Evolutionary conservation across 2,797 vertebrate species (phyloP).

Genomic region (Myotis vivesi): DNA sequence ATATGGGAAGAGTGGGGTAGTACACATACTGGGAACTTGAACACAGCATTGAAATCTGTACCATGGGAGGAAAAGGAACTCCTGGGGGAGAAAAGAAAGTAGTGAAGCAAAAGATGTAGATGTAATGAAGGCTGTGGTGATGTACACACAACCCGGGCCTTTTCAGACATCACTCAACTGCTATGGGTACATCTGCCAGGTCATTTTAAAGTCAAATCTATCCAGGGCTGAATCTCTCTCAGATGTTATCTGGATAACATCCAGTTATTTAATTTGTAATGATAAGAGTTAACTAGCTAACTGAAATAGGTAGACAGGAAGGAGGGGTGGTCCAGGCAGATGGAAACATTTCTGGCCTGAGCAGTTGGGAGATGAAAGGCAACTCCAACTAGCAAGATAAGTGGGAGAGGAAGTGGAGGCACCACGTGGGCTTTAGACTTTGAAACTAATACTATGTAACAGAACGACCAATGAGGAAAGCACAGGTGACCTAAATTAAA

Average conservation of each 20-base stretch:
- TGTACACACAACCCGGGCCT: rapidly evolving
- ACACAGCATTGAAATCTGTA: background rate
- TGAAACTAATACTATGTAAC: too few relatives aligned
- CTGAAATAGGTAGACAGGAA: too few relatives aligned
- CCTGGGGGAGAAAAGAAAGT: background rate
- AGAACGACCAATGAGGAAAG: too few relatives aligned
- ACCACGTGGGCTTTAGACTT: too few relatives aligned
- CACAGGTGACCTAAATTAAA: too few relatives aligned
- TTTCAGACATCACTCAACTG: background rate
- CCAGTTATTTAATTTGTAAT: background rate
- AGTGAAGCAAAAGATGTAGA: background rate
- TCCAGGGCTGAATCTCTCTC: background rate
- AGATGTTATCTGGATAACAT: background rate
- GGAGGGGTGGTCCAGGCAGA: too few relatives aligned
- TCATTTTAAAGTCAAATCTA: background rate
- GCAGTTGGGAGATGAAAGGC: too few relatives aligned
- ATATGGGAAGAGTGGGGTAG: rapidly evolving
- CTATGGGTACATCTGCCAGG: background rate
- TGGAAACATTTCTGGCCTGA: too few relatives aligned
- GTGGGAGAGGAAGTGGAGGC: too few relatives aligned
- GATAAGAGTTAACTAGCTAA: too few relatives aligned
- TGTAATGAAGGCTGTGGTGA: too few relatives aligned
- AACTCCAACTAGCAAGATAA: too few relatives aligned
- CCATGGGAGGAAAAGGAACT: background rate
- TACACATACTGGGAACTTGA: background rate